Conservation (phyloP, 2,113 vertebrate genomes). For the Columbina picui region DNA sequence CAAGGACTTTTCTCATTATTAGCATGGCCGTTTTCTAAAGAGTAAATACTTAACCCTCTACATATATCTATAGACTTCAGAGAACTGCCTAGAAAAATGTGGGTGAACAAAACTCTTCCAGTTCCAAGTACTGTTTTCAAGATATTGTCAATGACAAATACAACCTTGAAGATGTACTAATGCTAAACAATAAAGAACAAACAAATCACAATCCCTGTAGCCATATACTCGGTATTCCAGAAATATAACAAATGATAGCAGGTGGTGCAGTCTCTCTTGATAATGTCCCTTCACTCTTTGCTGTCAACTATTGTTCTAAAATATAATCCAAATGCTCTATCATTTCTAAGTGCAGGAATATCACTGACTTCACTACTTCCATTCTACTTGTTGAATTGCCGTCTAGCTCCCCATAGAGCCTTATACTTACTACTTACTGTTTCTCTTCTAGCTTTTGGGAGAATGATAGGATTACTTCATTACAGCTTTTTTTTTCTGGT, state of each 20-base stretch:
- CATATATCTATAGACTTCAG: not conserved
- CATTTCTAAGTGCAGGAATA: not conserved
- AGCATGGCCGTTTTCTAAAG: not conserved
- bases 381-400: not conserved
- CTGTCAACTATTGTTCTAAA: not conserved
- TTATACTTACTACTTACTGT: not conserved
- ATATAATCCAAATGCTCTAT: not conserved
- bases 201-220: not conserved
- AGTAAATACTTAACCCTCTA: not conserved
- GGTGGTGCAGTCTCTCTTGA: not conserved
- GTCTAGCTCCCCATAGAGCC: not conserved
- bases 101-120: not conserved
- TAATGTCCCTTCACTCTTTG: not conserved
- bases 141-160: not conserved
- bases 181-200: not conserved
- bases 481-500: not conserved
- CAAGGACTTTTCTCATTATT: not conserved
- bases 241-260: not conserved
- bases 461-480: not conserved
- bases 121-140: not conserved
- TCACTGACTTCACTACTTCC: not conserved
- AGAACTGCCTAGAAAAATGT: not conserved
- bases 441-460: not conserved
- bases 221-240: not conserved
- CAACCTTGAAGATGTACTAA: slow-evolving; percentile 18